These are phyloP conservation scores for Thaumatotibia leucotreta DNA, from an alignment of 1,140 invertebrate species.

Conservation along the genomic window DNA sequence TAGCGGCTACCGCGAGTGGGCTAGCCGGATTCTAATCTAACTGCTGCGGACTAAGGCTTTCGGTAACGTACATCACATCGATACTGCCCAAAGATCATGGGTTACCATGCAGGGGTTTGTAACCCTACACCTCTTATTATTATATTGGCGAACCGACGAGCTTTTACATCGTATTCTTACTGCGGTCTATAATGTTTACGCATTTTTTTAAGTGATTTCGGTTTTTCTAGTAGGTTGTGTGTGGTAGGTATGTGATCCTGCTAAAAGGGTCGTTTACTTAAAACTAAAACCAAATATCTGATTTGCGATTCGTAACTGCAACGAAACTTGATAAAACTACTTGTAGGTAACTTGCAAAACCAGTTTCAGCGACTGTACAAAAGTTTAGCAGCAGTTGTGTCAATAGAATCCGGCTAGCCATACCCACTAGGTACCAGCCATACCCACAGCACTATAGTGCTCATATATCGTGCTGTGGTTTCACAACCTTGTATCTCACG, in stretches of 20 bases:
- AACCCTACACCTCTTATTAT: neutral
- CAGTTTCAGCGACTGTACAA: slow-evolving; percentile 1
- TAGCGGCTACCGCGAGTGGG: slow-evolving; percentile 28
- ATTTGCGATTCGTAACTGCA: neutral
- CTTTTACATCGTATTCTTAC: no score
- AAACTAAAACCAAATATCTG: neutral
- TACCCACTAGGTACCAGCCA: no score
- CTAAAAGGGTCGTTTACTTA: neutral
- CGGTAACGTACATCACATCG: neutral
- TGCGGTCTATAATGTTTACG: no score
- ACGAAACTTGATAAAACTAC: neutral
- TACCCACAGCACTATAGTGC: slow-evolving; percentile 2
- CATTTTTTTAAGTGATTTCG: no score
- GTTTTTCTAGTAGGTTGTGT: no score
- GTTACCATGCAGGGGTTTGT: neutral
- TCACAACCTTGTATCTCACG: neutral
- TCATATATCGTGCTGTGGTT: neutral
- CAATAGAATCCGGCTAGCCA: slow-evolving; percentile 9
- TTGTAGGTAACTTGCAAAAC: neutral
- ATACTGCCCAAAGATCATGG: neutral
- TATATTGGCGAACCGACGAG: no score
- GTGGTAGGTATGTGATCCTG: no score
- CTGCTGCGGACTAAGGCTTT: neutral
- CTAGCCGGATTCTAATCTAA: slow-evolving; percentile 25
- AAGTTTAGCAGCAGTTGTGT: slow-evolving; percentile 7